Percentiles rank a stretch among this genome's conserved stretches.
Conservation (phyloP, 2,113 vertebrate species). For the Aspidoscelis tigris region DNA sequence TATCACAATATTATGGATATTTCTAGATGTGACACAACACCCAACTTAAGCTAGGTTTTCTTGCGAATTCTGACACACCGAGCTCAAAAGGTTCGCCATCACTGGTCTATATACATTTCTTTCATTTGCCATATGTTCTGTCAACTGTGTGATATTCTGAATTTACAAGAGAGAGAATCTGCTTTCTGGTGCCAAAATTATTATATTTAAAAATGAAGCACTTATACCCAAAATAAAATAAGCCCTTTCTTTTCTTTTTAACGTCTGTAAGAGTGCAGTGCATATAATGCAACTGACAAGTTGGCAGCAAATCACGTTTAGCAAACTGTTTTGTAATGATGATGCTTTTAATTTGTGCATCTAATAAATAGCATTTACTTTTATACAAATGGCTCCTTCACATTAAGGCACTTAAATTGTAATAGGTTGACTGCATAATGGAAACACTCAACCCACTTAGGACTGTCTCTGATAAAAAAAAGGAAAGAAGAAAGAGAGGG, state of each 20-base stretch:
- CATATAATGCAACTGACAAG: neutral
- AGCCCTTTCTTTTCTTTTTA: conserved; percentile 5
- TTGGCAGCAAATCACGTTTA: neutral
- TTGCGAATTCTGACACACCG: too few species aligned
- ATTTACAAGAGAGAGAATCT: neutral
- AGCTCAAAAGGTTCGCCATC: too few species aligned
- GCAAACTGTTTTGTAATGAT: conserved; percentile 33
- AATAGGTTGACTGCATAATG: neutral
- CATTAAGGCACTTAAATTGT: neutral
- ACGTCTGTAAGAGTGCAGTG: neutral
- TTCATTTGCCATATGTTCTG: conserved; percentile 19
- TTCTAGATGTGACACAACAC: too few species aligned
- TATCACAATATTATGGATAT: too few species aligned
- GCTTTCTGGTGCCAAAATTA: conserved; percentile 9
- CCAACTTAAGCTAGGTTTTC: too few species aligned
- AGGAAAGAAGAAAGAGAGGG: conserved; percentile 9
- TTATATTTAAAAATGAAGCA: conserved; percentile 16
- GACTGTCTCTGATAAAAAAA: conserved; percentile 11
- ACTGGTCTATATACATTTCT: neutral
- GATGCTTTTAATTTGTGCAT: conserved; percentile 31
- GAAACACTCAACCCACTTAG: conserved; percentile 14
- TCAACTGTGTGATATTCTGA: neutral
- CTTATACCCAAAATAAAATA: conserved; percentile 19
- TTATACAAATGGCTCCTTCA: conserved; percentile 20
- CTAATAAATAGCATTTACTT: neutral